Evolutionary conservation across 1,140 invertebrate species (phyloP), one percentile per base, ranked within the genome.

Genomic region (Leptinotarsa lineolata): DNA sequence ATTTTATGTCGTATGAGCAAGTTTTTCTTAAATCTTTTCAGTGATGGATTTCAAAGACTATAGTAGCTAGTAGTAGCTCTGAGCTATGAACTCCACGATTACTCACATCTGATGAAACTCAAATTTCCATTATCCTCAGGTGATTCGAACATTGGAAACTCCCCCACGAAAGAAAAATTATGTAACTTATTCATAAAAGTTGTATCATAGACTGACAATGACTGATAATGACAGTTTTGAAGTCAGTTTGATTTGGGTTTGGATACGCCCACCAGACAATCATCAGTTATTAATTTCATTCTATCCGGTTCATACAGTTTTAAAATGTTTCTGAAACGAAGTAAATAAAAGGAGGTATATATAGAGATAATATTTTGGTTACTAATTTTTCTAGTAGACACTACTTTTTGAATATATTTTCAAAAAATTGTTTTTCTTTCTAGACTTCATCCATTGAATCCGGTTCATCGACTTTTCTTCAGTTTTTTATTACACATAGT

Each of bases 111-210:
- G 24, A 63, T 63, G n/a, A 54, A 54, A 54, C 48, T 54, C 20
- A 21, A 30, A 22, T 18, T 18, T 45, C 44, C 59, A 68, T 21
- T 15, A 20, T 67, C 48, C 13, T 68, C 72, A 21, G n/a, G 48
- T 1, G 24, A 18, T 11, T 73, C 66, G 22, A 73, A 73, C 61
- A 60, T 65, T 4, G 72, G 72, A 69, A 73, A 73, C 46, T 73
- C 72, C 2, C 72, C 72, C n/a, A 73, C 54, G 65, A 73, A 73
- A 22, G 24, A 39, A 48, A 73, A 73, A 61, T 73, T 69, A 8
- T 73, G 30, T 22, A 73, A 20, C 58, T 73, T 73, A 45, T 73
- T 73, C 58, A 59, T 60, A 18, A 54, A 54, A 54, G n/a, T 54
- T 15, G 8, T 54, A 54, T 54, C 3, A n/a, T 13, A 54, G 63